These are phyloP conservation scores for Bicyclus anynana DNA, from an alignment of 1,140 invertebrate species.

Conservation along the genomic window DNA sequence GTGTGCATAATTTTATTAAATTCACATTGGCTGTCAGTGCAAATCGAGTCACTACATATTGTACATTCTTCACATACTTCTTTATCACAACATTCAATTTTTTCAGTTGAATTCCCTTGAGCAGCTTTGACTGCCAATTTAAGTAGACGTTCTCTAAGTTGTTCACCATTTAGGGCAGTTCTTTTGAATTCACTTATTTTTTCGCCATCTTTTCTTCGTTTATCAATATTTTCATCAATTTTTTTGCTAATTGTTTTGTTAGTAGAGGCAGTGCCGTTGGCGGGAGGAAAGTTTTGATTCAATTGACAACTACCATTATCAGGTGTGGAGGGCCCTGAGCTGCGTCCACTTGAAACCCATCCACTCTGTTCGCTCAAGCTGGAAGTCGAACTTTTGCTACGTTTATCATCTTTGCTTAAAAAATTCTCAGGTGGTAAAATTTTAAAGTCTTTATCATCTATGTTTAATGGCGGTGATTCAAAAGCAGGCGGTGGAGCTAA, in stretches of 20 bases:
- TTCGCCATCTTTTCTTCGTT: slow-evolving; percentile 48
- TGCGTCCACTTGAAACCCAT: slow-evolving; percentile 85
- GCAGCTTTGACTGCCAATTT: slow-evolving; percentile 77
- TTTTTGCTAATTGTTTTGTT: slow-evolving; percentile 46
- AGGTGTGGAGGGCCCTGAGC: slow-evolving; percentile 78
- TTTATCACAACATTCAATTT: slow-evolving; percentile 75
- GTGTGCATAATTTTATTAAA: slow-evolving; percentile 69
- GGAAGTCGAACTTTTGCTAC: slow-evolving; percentile 79
- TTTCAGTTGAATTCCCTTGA: slow-evolving; percentile 63
- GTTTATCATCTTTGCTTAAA: slow-evolving; percentile 66
- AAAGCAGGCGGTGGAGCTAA: slow-evolving; percentile 78
- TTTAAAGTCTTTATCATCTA: slow-evolving; percentile 74
- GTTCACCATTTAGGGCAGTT: slow-evolving; percentile 79
- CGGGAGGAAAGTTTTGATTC: slow-evolving; percentile 56
- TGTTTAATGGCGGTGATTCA: slow-evolving; percentile 73
- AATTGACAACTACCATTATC: slow-evolving; percentile 75
- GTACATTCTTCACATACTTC: slow-evolving; percentile 72
- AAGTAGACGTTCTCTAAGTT: slow-evolving; percentile 77
- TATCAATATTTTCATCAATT: slow-evolving; percentile 38
- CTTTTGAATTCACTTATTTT: slow-evolving; percentile 67
- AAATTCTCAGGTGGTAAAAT: slow-evolving; percentile 73
- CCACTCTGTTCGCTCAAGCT: slow-evolving; percentile 87
- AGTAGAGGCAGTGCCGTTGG: slow-evolving; percentile 32
- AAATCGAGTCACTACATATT: slow-evolving; percentile 72
- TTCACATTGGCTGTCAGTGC: slow-evolving; percentile 72